Percentiles rank a stretch among this genome's conserved stretches.
Evolutionary conservation across 2,888 invertebrate genomes (phyloP).

Genomic region (Linnaemya tessellans): DNA sequence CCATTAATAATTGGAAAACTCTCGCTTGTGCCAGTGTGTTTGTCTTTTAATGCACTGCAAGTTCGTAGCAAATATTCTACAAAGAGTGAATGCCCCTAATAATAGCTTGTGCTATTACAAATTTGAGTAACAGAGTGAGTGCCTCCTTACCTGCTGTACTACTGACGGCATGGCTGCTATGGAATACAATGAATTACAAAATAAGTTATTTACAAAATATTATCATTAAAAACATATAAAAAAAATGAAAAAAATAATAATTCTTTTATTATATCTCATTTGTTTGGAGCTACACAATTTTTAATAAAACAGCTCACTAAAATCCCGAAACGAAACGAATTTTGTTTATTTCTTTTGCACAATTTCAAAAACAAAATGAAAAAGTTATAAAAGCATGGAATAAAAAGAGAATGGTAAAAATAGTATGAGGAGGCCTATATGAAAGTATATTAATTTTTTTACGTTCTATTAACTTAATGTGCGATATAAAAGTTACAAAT

Average conservation of each 20-base stretch:
- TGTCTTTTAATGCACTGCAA: too few relatives aligned
- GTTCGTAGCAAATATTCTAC: too few relatives aligned
- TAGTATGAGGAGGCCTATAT: slow-evolving; percentile 54
- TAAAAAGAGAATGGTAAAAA: slow-evolving; percentile 63
- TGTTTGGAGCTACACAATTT: slow-evolving; percentile 11
- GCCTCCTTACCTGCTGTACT: neutral
- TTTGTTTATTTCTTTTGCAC: slow-evolving; percentile 39
- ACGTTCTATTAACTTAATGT: slow-evolving; percentile 68
- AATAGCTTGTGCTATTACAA: too few relatives aligned
- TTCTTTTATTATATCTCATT: slow-evolving; percentile 14
- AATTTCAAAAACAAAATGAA: slow-evolving; percentile 33
- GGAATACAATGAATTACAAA: neutral
- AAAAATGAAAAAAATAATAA: too few relatives aligned
- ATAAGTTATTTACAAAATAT: neutral
- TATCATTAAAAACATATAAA: neutral
- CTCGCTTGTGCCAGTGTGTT: too few relatives aligned
- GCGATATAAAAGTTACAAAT: slow-evolving; percentile 40
- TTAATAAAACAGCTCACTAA: neutral
- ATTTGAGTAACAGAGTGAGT: neutral
- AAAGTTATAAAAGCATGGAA: neutral
- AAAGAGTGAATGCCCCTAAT: too few relatives aligned
- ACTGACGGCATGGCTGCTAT: neutral
- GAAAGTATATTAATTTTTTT: slow-evolving; percentile 65
- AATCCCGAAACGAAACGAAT: slow-evolving; percentile 8
- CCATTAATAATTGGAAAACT: too few relatives aligned